phyloP scores from a whole-genome alignment of 2,113 vertebrate genomes.

The Alces alces region DNA sequence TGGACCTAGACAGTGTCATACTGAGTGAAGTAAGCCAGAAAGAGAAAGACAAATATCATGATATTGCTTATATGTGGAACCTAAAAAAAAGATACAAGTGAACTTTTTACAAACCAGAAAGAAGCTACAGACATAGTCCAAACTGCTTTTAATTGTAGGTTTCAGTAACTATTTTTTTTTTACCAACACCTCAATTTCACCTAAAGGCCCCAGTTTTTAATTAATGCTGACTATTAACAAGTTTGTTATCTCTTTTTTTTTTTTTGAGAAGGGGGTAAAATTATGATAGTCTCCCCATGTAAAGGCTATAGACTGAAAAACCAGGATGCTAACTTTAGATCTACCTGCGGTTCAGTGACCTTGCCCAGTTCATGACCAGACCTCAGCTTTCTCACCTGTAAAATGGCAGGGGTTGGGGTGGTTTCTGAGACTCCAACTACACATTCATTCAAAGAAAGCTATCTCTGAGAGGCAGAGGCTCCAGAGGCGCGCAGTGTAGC shows the following conservation, averaged over 20 bases:
- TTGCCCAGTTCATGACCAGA: neutral
- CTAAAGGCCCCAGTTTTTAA: neutral
- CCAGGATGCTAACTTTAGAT: neutral
- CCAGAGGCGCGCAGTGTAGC: rapidly evolving
- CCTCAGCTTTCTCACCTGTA: neutral
- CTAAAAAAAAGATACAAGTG: neutral
- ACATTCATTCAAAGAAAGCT: neutral
- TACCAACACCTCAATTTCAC: neutral
- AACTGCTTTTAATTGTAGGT: neutral
- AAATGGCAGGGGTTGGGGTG: neutral
- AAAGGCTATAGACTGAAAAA: neutral
- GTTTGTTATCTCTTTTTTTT: neutral
- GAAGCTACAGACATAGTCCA: neutral
- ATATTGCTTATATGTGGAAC: neutral
- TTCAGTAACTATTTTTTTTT: neutral
- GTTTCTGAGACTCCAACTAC: neutral
- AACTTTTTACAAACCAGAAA: neutral
- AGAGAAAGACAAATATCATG: neutral
- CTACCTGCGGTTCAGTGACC: neutral
- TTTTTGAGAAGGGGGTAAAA: neutral
- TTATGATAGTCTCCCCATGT: neutral
- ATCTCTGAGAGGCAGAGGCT: neutral
- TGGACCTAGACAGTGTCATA: neutral
- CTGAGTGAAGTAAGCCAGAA: neutral
- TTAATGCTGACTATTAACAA: neutral